phyloP scores from a whole-genome alignment of 2,797 vertebrate species.

The Hydrophis major region DNA sequence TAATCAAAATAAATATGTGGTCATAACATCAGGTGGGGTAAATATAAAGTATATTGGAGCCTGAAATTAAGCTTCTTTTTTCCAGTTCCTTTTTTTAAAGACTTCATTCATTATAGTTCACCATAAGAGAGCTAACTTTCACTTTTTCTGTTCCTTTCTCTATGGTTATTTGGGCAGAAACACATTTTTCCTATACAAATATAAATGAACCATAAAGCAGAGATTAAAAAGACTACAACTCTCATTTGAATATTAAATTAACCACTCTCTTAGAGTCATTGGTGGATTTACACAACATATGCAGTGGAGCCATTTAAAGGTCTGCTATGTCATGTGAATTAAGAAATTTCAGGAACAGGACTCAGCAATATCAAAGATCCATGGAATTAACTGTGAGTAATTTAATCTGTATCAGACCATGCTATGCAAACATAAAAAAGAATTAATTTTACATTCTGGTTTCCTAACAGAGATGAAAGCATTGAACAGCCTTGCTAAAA shows the following conservation, averaged over 20 bases:
- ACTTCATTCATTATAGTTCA: neutral
- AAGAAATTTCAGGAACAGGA: neutral
- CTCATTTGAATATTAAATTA: neutral
- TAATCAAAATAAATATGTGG: neutral
- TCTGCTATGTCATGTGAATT: neutral
- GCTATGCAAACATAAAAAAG: neutral
- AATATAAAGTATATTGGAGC: neutral
- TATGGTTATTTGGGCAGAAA: neutral
- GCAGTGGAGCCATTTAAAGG: neutral
- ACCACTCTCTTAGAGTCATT: neutral
- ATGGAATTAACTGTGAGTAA: neutral
- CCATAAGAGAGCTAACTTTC: neutral
- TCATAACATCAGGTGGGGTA: neutral
- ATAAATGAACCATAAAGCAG: neutral
- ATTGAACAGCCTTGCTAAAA: neutral
- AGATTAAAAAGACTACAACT: neutral
- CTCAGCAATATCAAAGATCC: neutral
- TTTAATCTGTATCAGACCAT: neutral
- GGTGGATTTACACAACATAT: neutral
- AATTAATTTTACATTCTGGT: neutral
- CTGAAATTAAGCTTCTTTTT: neutral
- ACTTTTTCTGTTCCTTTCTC: neutral
- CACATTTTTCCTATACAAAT: neutral
- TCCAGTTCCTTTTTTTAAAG: neutral
- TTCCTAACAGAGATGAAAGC: neutral